These are phyloP conservation scores for Plagodis pulveraria DNA, from an alignment of 2,888 invertebrate species.

Conservation along the genomic window DNA sequence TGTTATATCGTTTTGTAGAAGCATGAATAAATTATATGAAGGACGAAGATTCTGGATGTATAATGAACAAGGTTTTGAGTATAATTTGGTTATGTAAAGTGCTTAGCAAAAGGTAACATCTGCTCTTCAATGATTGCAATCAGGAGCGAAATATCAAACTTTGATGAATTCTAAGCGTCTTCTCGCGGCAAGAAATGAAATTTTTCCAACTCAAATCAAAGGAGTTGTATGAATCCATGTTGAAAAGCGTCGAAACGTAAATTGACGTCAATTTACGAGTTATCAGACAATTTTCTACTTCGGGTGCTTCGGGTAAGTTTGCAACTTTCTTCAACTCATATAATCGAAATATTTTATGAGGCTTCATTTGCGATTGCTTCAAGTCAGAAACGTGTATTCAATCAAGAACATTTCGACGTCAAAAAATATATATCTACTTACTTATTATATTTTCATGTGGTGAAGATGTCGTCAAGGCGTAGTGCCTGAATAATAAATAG, in stretches of 20 bases:
- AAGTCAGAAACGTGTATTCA: conserved; percentile 5
- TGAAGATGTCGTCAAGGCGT: too few relatives aligned
- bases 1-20: too few relatives aligned
- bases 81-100: background rate
- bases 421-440: too few relatives aligned
- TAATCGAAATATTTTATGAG: conserved; percentile 17
- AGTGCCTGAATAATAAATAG: too few relatives aligned
- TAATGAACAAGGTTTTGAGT: too few relatives aligned
- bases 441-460: too few relatives aligned
- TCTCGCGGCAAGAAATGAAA: background rate
- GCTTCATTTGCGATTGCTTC: conserved; percentile 19
- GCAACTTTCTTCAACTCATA: conserved; percentile 32
- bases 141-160: conserved; percentile 8
- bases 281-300: conserved; percentile 24
- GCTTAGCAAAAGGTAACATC: background rate
- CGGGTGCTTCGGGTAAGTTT: conserved; percentile 19
- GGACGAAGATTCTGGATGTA: too few relatives aligned
- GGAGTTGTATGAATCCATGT: conserved; percentile 5
- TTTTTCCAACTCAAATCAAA: conserved; percentile 12
- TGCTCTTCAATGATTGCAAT: conserved; percentile 14
- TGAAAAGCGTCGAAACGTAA: conserved; percentile 14
- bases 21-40: too few relatives aligned
- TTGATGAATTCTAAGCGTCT: conserved; percentile 7
- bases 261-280: conserved; percentile 33
- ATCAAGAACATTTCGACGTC: too few relatives aligned